These are phyloP conservation scores for Ornithorhynchus anatinus DNA, from an alignment of 2,113 vertebrate species.

Conservation along the genomic window DNA sequence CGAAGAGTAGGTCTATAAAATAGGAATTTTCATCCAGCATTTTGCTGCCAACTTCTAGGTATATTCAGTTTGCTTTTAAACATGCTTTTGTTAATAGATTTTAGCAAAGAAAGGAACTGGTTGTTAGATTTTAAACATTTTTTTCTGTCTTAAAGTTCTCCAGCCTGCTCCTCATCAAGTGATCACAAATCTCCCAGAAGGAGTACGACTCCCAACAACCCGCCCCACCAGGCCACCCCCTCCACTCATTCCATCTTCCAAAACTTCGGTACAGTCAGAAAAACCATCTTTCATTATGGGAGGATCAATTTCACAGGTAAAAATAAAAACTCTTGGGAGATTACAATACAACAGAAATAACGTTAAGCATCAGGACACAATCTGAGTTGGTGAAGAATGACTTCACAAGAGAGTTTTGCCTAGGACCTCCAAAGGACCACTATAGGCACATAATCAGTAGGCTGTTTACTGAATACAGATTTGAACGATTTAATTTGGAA, in stretches of 20 bases:
- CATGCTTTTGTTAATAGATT: background rate
- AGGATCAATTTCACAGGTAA: constrained; percentile 96
- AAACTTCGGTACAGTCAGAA: constrained; percentile 86
- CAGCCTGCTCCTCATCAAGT: constrained; percentile 92
- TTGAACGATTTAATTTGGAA: too few relatives aligned
- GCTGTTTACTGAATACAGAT: too few relatives aligned
- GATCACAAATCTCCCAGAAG: constrained; percentile 85
- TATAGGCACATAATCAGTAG: too few relatives aligned
- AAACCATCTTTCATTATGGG: constrained; percentile 98
- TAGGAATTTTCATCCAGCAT: background rate
- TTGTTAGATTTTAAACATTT: background rate
- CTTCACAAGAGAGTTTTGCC: too few relatives aligned
- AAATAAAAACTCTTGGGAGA: too few relatives aligned
- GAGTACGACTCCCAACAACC: constrained; percentile 86
- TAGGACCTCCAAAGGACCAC: too few relatives aligned
- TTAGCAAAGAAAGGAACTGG: background rate
- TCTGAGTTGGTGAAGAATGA: too few relatives aligned
- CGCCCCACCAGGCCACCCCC: constrained; percentile 92
- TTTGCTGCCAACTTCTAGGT: constrained; percentile 5
- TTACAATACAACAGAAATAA: too few relatives aligned
- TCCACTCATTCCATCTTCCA: constrained; percentile 98
- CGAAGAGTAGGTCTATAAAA: constrained; percentile 3
- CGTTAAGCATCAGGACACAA: too few relatives aligned
- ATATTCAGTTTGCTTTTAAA: background rate
- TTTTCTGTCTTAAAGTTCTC: constrained; percentile 76